phyloP scores from a whole-genome alignment of 2,888 invertebrate genomes.

The Cryptus armator region DNA sequence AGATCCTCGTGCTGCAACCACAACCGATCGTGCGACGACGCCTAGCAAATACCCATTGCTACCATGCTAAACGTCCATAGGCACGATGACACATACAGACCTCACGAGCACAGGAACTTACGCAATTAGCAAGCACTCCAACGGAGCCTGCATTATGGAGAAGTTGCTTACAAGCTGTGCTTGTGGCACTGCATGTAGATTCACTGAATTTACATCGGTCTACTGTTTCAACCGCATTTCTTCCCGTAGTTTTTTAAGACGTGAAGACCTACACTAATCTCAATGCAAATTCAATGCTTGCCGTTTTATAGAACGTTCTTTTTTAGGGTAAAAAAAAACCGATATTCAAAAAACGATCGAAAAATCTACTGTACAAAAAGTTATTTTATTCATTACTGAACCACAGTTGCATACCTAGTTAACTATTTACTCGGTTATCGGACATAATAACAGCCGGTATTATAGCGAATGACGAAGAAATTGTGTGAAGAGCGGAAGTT shows the following conservation, averaged over 20 bases:
- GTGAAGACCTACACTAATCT: background rate
- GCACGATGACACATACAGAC: background rate
- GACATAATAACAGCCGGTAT: background rate
- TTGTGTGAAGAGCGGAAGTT: background rate
- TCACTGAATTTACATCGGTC: background rate
- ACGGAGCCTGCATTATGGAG: background rate
- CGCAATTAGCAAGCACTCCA: constrained; percentile 14
- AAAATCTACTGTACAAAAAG: too few relatives aligned
- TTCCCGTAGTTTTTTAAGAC: background rate
- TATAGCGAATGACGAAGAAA: background rate
- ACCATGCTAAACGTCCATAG: background rate
- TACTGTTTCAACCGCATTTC: background rate
- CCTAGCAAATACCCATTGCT: background rate
- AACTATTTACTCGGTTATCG: constrained; percentile 34
- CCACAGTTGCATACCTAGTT: background rate
- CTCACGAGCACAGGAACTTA: background rate
- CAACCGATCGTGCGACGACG: background rate
- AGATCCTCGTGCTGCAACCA: background rate
- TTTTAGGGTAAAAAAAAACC: too few relatives aligned
- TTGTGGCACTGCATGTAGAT: background rate
- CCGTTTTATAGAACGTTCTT: too few relatives aligned
- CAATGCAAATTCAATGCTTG: too few relatives aligned
- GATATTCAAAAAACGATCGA: too few relatives aligned
- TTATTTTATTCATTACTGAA: too few relatives aligned
- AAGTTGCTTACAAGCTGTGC: background rate